Percentiles rank a stretch among this genome's conserved stretches.
phyloP scores from a whole-genome alignment of 2,797 vertebrate genomes.

The Xiphophorus birchmanni region DNA sequence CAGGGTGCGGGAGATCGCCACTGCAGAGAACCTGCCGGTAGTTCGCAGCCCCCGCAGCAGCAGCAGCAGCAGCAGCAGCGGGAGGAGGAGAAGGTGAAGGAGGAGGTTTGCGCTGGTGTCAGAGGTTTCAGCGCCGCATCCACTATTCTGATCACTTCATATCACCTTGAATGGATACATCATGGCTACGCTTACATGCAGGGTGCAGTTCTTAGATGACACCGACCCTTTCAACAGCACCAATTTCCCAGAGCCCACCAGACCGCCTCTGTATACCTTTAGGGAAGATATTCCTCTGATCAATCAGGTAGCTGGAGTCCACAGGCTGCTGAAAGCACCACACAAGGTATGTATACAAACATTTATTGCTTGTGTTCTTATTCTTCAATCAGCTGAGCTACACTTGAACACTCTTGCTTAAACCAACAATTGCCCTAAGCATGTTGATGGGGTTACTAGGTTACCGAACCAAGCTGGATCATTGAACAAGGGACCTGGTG shows the following conservation, averaged over 20 bases:
- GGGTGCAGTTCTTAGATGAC: constrained; percentile 95
- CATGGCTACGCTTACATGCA: constrained; percentile 90
- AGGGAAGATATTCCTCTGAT: constrained; percentile 89
- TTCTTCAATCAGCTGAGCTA: constrained; percentile 11
- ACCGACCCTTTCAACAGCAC: constrained; percentile 97
- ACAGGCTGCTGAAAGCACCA: constrained; percentile 89
- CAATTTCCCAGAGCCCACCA: constrained; percentile 93
- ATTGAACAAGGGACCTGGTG: constrained; percentile 19
- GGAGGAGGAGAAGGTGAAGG: constrained; percentile 5
- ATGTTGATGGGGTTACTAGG: constrained; percentile 44
- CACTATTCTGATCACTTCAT: constrained; percentile 61
- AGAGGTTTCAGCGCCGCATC: constrained; percentile 64
- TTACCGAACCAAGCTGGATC: constrained; percentile 50
- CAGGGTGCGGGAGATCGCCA: constrained; percentile 67
- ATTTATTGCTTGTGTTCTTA: constrained; percentile 5
- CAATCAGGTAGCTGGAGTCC: constrained; percentile 90
- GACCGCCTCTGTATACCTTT: constrained; percentile 90
- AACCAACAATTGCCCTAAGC: constrained; percentile 53
- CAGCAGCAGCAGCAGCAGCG: not conserved
- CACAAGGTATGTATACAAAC: constrained; percentile 85
- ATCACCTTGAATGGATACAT: constrained; percentile 82
- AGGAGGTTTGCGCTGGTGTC: constrained; percentile 51
- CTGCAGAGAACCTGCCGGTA: constrained; percentile 73
- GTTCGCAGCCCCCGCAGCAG: constrained; percentile 22
- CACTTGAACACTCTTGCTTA: constrained; percentile 3